Evolutionary conservation across 2,113 vertebrate species (phyloP), one percentile per base, ranked within the genome.

Genomic region (Merops nubicus): DNA sequence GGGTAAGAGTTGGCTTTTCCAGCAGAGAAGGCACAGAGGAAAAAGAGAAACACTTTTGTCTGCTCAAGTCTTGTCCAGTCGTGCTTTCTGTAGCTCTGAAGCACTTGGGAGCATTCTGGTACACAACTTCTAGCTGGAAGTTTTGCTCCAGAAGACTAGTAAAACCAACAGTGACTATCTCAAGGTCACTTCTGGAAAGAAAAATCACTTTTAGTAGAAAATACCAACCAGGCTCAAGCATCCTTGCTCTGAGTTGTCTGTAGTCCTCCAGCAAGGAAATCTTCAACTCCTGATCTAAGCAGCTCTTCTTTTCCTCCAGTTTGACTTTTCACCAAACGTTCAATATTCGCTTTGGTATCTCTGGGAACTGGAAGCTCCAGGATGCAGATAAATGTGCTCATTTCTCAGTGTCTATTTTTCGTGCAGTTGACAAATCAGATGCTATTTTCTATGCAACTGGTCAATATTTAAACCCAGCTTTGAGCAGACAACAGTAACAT

Each of bases 401-500:
- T 56, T 90, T 94, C 79, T 90, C 51, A 38, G 74, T 9, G 62
- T 22, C 59, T 65, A 38, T 76, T 96, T 93, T 85, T 91, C 50
- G 62, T 51, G 51, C 40, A 59, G 29, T 77, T 83, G 88, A 85
- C 81, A 96, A 96, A 93, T 50, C 56, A 48, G 59, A 77, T 54
- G 47, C 34, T 64, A 40, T 93, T 87, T 94, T 54, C 38, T 86
- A 63, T 59, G 79, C 38, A 86, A 59, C 50, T 48, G 47, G 72
- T 68, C 92, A 90, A 47, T 74, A 88, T 43, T 92, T 86, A 95
- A 88, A 80, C 15, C 18, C 47, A 83, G 38, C 34, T 94, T 74
- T 63, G 34, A 70, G 79, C 31, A 95, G 72, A 47, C 36, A 83
- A 36, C 11, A 59, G 18, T 15, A 67, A 8, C 17, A 59, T 77